Evolutionary conservation across 2,888 invertebrate genomes (phyloP).

Genomic region (Drosophila sordidula): DNA sequence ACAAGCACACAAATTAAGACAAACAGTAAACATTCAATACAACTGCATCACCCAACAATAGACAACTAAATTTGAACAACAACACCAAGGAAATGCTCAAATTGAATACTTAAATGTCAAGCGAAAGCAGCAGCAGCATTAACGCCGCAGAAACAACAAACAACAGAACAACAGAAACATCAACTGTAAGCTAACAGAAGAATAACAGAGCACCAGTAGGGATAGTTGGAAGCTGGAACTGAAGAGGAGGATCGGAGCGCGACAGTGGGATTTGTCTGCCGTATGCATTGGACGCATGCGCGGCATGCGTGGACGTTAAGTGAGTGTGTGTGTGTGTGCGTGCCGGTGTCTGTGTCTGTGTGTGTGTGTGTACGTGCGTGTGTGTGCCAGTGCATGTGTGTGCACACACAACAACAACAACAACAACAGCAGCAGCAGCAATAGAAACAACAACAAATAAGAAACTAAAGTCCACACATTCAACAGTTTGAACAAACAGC

Average conservation of each 20-base stretch:
- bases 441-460: background rate
- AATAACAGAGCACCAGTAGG: constrained; percentile 8
- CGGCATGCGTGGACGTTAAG: constrained; percentile 69
- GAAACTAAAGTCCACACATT: constrained; percentile 27
- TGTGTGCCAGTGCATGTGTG: constrained; percentile 19
- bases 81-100: constrained; percentile 61
- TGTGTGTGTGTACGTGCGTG: constrained; percentile 14
- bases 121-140: constrained; percentile 36
- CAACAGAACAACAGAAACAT: constrained; percentile 36
- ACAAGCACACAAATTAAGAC: constrained; percentile 38
- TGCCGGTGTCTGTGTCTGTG: constrained; percentile 43
- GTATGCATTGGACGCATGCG: constrained; percentile 73
- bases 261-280: constrained; percentile 33
- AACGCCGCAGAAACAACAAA: constrained; percentile 37
- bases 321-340: constrained; percentile 50
- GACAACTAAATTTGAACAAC: constrained; percentile 20
- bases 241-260: background rate
- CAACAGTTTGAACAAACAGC: constrained; percentile 39
- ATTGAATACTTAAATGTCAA: constrained; percentile 67
- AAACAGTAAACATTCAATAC: constrained; percentile 29
- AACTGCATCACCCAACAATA: constrained; percentile 29
- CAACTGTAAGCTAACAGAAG: constrained; percentile 53
- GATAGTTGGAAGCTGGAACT: constrained; percentile 23
- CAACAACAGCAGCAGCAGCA: constrained; percentile 6
- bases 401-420: constrained; percentile 28